These are phyloP conservation scores for Brachirus orientalis DNA, from an alignment of 2,113 vertebrate species.

Conservation along the genomic window DNA sequence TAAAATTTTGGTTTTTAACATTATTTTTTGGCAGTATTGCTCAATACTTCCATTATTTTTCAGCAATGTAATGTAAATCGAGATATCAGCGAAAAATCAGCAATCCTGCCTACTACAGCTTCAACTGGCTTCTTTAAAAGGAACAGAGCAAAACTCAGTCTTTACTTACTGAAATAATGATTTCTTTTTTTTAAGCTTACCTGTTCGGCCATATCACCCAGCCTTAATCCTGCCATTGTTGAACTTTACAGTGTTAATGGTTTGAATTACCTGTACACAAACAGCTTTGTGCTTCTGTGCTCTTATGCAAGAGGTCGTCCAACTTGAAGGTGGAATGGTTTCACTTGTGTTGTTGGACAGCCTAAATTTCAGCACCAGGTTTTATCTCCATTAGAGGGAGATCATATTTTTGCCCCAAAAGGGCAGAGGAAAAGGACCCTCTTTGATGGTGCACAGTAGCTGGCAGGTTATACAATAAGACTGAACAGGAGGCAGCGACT, in stretches of 20 bases:
- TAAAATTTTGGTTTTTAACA: too few relatives aligned
- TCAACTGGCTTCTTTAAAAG: too few relatives aligned
- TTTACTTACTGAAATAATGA: too few relatives aligned
- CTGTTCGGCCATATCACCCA: too few relatives aligned
- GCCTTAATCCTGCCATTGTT: too few relatives aligned
- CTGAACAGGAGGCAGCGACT: constrained; percentile 54
- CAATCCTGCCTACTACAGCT: too few relatives aligned
- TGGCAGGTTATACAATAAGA: constrained; percentile 68
- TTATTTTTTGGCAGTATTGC: too few relatives aligned
- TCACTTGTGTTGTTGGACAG: constrained; percentile 47
- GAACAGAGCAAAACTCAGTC: too few relatives aligned
- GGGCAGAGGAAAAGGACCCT: constrained; percentile 47
- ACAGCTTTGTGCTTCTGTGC: constrained; percentile 21
- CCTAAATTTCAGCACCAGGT: constrained; percentile 41
- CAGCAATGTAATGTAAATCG: too few relatives aligned
- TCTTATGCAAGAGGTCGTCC: constrained; percentile 49
- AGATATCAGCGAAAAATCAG: too few relatives aligned
- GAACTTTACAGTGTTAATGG: not conserved
- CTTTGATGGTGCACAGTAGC: constrained; percentile 49
- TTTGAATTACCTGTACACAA: constrained; percentile 5
- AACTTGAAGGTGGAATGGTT: constrained; percentile 24
- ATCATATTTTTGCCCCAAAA: constrained; percentile 65
- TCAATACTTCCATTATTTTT: too few relatives aligned
- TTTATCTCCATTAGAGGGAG: constrained; percentile 59
- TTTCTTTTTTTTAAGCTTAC: too few relatives aligned